Conservation (phyloP, 2,113 vertebrate species). For the Montifringilla adamsi region DNA sequence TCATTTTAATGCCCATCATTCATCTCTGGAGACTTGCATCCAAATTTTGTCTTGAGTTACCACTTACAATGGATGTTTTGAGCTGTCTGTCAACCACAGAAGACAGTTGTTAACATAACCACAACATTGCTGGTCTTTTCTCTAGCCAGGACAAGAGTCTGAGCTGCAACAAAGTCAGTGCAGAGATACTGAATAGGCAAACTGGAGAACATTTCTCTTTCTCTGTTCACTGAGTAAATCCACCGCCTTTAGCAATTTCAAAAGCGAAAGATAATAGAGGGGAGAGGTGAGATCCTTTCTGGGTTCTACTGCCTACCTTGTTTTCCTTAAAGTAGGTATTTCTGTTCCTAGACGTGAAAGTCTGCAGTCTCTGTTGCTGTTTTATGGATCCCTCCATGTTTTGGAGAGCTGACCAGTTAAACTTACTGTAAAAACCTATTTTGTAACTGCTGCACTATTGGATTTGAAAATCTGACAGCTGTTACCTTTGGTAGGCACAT, state of each 20-base stretch:
- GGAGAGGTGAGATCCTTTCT: neutral
- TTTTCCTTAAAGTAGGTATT: neutral
- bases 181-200: neutral
- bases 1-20: neutral
- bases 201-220: neutral
- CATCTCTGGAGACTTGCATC: neutral
- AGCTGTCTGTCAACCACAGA: neutral
- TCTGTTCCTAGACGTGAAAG: neutral
- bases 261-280: neutral
- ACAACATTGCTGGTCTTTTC: neutral
- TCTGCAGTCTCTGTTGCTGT: neutral
- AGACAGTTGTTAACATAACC: neutral
- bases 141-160: neutral
- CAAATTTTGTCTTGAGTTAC: neutral
- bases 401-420: neutral
- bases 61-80: neutral
- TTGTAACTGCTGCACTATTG: neutral
- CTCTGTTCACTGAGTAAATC: neutral
- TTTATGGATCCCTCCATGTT: neutral
- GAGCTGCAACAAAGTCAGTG: neutral
- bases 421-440: neutral
- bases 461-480: neutral
- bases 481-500: neutral
- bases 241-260: neutral
- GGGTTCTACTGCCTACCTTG: neutral